Percentiles rank a stretch among this genome's conserved stretches.
Conservation (phyloP, 2,888 invertebrate species). For the Lasioglossum calceatum region DNA sequence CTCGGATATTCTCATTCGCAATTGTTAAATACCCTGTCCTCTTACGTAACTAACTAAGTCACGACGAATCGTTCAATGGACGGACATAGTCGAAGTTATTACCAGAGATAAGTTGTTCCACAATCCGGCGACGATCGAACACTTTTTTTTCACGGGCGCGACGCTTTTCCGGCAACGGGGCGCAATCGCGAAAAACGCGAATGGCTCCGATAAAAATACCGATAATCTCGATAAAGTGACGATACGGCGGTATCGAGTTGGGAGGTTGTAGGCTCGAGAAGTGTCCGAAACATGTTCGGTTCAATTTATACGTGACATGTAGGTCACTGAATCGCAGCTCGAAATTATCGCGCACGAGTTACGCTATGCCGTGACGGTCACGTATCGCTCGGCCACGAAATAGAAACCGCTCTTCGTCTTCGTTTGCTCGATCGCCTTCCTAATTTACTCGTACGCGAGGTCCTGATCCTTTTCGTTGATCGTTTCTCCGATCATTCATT, state of each 20-base stretch:
- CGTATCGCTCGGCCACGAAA: not conserved
- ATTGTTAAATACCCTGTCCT: not conserved
- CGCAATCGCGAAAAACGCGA: conserved; percentile 15
- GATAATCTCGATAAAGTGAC: not conserved
- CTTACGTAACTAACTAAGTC: not conserved
- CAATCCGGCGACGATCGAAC: not conserved
- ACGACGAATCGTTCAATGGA: not conserved
- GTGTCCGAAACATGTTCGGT: conserved; percentile 43
- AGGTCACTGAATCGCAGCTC: conserved; percentile 60
- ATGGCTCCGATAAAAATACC: conserved; percentile 39
- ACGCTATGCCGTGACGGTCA: conserved; percentile 14
- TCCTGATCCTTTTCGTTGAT: not conserved
- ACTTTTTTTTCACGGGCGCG: too few relatives aligned
- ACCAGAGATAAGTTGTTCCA: not conserved
- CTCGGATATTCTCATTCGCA: not conserved
- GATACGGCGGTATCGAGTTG: conserved; percentile 1
- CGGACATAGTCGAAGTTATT: not conserved
- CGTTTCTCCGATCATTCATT: not conserved
- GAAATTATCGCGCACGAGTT: conserved; percentile 50
- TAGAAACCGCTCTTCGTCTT: not conserved
- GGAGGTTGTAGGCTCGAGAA: conserved; percentile 36
- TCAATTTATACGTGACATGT: conserved; percentile 61
- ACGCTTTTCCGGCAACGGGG: not conserved
- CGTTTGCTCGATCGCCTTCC: not conserved
- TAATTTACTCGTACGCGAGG: not conserved